Evolutionary conservation across 2,113 vertebrate genomes (phyloP), one percentile per base, ranked within the genome.

Genomic region (Alectura lathami): DNA sequence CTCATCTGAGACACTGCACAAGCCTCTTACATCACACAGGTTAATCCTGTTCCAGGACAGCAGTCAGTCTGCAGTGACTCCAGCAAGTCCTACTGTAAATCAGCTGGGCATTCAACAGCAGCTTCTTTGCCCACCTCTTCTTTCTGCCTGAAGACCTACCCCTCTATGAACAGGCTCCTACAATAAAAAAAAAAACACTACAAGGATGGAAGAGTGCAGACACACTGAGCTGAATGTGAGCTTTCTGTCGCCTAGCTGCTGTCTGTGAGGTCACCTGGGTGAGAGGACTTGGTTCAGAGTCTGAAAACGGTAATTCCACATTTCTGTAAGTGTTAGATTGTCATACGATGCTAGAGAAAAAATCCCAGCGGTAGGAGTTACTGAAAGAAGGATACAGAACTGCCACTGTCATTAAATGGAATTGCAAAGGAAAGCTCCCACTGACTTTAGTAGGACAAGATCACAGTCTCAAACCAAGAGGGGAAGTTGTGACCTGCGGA

Each of bases 341-440:
- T 13, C 1, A 2, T 20, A 48, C 9, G 69, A 64, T n/a, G 40
- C 69, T 50, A 51, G 36, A 88, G 48, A 63, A 86, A 85, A 85
- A 68, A 9, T 83, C 30, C 29, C 76, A 88, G 59, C 50, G 30
- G 59, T 9, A 66, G 50, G 66, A 81, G 42, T 22, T 53, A 22
- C 59, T 45, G 50, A 69, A 56, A 86, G 34, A 48, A 91, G 45
- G 86, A 57, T 47, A 36, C 8, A 23, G 53, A 76, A 57, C 82
- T 13, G 2, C 48, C 36, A 34, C 57, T 90, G 48, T 36, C 45
- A 20, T 83, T 66, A 88, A 78, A 80, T 5, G 68, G 75, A 87
- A 89, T 32, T 54, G 78, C 57, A 89, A 93, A 89, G 64, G 48
- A 72, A 90, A 93, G 53, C 75, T 91, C 67, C 83, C 53, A 69